Percentiles rank a stretch among this genome's conserved stretches.
These are phyloP conservation scores for Nematopogon swammerdamellus DNA, from an alignment of 2,888 invertebrate species.

Conservation along the genomic window DNA sequence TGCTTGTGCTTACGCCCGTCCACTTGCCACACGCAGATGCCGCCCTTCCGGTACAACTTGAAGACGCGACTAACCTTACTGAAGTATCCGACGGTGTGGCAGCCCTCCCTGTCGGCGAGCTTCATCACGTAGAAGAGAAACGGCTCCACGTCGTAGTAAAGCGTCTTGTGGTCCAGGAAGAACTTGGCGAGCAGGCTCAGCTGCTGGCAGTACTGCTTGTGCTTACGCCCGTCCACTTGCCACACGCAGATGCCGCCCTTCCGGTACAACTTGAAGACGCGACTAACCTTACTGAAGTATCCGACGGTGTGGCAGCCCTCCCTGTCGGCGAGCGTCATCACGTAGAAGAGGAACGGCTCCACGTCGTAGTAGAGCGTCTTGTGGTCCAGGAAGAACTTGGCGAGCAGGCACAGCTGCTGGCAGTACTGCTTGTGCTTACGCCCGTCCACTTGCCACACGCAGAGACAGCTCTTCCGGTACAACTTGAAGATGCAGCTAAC, in stretches of 20 bases:
- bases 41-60: conserved; percentile 83
- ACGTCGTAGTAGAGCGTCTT: conserved; percentile 93
- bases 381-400: conserved; percentile 89
- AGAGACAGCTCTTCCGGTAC: conserved; percentile 83
- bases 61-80: conserved; percentile 87
- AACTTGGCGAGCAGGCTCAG: too few relatives aligned
- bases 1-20: conserved; percentile 84
- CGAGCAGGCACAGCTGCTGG: conserved; percentile 86
- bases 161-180: conserved; percentile 90
- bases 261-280: too few relatives aligned
- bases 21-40: conserved; percentile 93
- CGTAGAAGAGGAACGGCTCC: conserved; percentile 90
- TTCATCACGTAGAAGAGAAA: conserved; percentile 94
- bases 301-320: conserved; percentile 87
- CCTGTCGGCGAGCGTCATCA: conserved; percentile 84
- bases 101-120: conserved; percentile 76
- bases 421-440: conserved; percentile 84
- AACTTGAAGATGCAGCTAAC: too few relatives aligned
- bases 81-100: conserved; percentile 90
- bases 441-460: conserved; percentile 95
- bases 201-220: conserved; percentile 88
- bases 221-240: conserved; percentile 90
- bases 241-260: conserved; percentile 92
- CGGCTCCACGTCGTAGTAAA: conserved; percentile 91
- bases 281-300: conserved; percentile 89